These are phyloP conservation scores for Leptestheria dahalacensis DNA, from an alignment of 1,140 invertebrate genomes.

Conservation along the genomic window DNA sequence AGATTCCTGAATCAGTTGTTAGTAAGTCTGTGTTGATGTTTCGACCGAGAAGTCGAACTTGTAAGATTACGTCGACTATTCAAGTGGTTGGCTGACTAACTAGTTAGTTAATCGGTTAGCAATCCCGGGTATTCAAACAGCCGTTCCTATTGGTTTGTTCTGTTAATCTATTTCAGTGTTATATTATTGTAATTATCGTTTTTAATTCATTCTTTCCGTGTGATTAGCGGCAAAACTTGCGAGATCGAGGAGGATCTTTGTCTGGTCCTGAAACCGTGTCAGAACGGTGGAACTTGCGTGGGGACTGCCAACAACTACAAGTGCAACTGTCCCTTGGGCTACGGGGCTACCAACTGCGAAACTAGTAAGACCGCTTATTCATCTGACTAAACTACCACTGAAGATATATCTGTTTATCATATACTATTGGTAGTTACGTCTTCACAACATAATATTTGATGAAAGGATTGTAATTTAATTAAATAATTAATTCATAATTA, in stretches of 20 bases:
- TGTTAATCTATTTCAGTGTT: constrained; percentile 13
- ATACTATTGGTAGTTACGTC: not conserved
- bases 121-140: too few relatives aligned
- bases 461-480: too few relatives aligned
- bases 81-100: too few relatives aligned
- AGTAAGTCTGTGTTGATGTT: too few relatives aligned
- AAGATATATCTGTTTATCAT: constrained; percentile 15
- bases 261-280: constrained; percentile 51
- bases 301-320: constrained; percentile 41
- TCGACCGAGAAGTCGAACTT: too few relatives aligned
- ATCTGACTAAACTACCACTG: not conserved
- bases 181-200: not conserved
- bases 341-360: constrained; percentile 56
- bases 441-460: not conserved
- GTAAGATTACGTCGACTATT: too few relatives aligned
- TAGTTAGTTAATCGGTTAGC: too few relatives aligned
- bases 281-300: constrained; percentile 61
- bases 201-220: constrained; percentile 16
- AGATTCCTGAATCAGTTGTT: too few relatives aligned
- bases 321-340: constrained; percentile 65
- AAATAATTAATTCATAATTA: too few relatives aligned
- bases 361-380: constrained; percentile 39
- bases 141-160: not conserved
- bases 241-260: constrained; percentile 44
- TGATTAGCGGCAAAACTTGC: constrained; percentile 45